A percentile compares a stretch with the other conserved stretches of the same genome.
Evolutionary conservation across 2,113 vertebrate genomes (phyloP).

Genomic region (Lophura nycthemera): DNA sequence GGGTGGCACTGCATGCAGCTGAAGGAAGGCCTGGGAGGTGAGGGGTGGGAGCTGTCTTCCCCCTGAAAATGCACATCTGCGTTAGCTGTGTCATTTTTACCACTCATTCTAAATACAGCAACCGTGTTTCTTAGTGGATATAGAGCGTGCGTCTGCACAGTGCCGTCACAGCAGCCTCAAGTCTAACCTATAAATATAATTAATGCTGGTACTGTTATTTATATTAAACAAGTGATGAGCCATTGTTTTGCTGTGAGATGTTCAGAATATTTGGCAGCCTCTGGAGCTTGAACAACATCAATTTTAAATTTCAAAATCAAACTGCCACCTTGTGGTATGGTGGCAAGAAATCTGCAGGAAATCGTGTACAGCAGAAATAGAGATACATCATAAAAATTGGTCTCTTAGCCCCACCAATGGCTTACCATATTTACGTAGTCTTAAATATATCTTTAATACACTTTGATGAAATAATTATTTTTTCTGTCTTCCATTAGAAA

Average conservation of each 20-base stretch:
- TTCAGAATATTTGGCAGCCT: not conserved
- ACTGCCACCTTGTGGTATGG: slow-evolving; percentile 53
- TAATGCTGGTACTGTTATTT: not conserved
- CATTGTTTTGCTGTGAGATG: not conserved
- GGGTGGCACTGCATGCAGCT: not conserved
- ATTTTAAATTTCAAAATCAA: slow-evolving; percentile 29
- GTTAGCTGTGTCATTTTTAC: not conserved
- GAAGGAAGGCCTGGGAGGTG: not conserved
- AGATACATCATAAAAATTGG: not conserved
- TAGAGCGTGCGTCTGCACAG: not conserved
- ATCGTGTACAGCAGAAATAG: rapidly evolving
- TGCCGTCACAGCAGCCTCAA: not conserved
- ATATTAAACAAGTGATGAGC: not conserved
- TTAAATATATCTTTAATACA: not conserved
- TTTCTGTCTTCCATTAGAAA: not conserved
- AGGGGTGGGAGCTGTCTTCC: not conserved
- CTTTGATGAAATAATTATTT: not conserved
- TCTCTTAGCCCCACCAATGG: not conserved
- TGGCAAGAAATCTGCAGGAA: not conserved
- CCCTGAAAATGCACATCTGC: rapidly evolving
- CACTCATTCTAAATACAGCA: not conserved
- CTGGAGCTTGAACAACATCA: not conserved
- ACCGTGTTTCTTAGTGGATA: not conserved
- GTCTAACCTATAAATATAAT: not conserved
- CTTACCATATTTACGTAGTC: not conserved